Percentiles rank a stretch among this genome's conserved stretches.
Evolutionary conservation across 2,888 invertebrate genomes (phyloP).

Genomic region (Drosophila conformis): DNA sequence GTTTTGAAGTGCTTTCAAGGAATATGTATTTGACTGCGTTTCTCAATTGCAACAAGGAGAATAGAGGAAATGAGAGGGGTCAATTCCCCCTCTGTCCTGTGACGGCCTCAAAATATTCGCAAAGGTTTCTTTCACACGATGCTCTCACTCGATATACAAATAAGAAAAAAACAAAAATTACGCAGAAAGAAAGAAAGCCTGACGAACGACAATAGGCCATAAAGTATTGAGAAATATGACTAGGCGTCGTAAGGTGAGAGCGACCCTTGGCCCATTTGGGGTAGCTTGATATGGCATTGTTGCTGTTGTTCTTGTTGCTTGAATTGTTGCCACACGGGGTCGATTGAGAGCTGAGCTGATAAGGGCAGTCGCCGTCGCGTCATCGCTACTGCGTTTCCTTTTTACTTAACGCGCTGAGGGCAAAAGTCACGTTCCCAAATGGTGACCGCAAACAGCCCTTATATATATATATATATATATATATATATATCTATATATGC

Average conservation of each 20-base stretch:
- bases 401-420: slow-evolving; percentile 3
- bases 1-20: slow-evolving; percentile 44
- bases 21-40: slow-evolving; percentile 28
- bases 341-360: slow-evolving; percentile 43
- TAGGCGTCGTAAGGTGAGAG: slow-evolving; percentile 26
- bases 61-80: not conserved
- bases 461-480: not conserved
- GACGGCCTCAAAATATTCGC: slow-evolving; percentile 18
- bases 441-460: slow-evolving; percentile 21
- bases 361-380: slow-evolving; percentile 19
- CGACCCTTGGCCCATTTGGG: slow-evolving; percentile 58
- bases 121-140: slow-evolving; percentile 66
- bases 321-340: slow-evolving; percentile 33
- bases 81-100: slow-evolving; percentile 17
- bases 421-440: slow-evolving; percentile 46
- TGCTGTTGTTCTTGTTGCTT: slow-evolving; percentile 13
- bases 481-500: not conserved
- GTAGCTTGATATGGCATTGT: slow-evolving; percentile 42
- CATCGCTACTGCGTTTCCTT: slow-evolving; percentile 15
- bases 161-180: not conserved
- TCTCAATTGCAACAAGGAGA: slow-evolving; percentile 9
- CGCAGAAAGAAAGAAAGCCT: slow-evolving; percentile 39
- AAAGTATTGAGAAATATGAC: slow-evolving; percentile 59
- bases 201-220: slow-evolving; percentile 43
- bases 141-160: slow-evolving; percentile 28